Evolutionary conservation across 2,888 invertebrate species (phyloP).

Genomic region (Ceriagrion tenellum): DNA sequence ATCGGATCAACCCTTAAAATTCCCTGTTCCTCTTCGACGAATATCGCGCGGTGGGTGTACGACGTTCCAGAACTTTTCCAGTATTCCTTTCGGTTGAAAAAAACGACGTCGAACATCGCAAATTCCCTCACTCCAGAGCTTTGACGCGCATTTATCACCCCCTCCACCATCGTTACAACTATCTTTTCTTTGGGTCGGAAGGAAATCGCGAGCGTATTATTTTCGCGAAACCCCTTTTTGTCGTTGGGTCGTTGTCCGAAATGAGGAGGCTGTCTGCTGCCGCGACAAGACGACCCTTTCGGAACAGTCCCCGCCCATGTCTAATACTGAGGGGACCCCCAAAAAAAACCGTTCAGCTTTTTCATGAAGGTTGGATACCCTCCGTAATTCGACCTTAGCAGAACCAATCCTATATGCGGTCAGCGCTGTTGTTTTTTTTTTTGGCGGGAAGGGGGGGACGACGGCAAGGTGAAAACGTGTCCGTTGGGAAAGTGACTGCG

Average conservation of each 20-base stretch:
- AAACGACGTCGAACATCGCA: not conserved
- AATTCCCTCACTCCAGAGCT: not conserved
- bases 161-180: not conserved
- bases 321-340: not conserved
- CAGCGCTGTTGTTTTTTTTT: not conserved
- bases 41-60: not conserved
- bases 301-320: constrained; percentile 1
- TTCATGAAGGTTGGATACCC: constrained; percentile 20
- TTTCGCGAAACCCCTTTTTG: not conserved
- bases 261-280: not conserved
- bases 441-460: not conserved
- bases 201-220: not conserved
- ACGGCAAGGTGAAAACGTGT: constrained; percentile 27
- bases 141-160: not conserved
- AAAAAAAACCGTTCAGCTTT: not conserved
- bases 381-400: not conserved
- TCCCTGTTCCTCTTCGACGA: not conserved
- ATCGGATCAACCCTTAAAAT: not conserved
- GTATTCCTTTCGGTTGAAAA: not conserved
- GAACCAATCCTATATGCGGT: constrained; percentile 12
- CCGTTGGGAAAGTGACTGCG: constrained; percentile 23
- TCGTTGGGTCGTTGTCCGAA: not conserved
- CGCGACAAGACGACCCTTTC: not conserved
- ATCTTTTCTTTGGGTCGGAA: not conserved
- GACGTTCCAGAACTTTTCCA: not conserved